Evolutionary conservation across 2,113 vertebrate genomes (phyloP).

Genomic region (Atractosteus spatula): DNA sequence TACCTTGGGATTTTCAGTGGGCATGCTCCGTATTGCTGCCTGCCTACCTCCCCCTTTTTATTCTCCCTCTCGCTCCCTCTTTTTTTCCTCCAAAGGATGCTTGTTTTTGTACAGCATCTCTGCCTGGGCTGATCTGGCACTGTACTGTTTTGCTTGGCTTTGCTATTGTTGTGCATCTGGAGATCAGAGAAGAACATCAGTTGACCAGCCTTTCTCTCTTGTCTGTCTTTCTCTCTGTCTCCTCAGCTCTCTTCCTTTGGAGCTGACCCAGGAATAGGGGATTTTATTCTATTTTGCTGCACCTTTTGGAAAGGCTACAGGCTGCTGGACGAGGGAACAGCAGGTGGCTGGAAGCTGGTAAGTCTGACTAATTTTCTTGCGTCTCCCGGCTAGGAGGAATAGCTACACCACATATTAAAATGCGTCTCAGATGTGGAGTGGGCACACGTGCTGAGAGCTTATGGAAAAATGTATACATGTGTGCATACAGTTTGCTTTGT

Average conservation of each 20-base stretch:
- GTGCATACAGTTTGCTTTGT: too few species aligned
- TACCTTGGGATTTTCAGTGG: constrained; percentile 57
- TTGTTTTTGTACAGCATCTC: constrained; percentile 51
- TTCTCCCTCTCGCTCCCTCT: constrained; percentile 22
- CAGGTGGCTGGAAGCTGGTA: constrained; percentile 48
- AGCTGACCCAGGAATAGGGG: neutral
- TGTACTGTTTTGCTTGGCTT: constrained; percentile 13
- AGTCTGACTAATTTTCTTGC: neutral
- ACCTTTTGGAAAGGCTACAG: constrained; percentile 3
- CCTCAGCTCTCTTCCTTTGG: neutral
- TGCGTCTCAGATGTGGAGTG: too few species aligned
- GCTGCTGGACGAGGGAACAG: constrained; percentile 26
- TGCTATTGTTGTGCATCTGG: constrained; percentile 8
- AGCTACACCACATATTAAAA: too few species aligned
- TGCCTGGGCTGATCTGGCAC: constrained; percentile 18
- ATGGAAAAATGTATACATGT: too few species aligned
- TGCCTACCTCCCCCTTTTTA: constrained; percentile 13
- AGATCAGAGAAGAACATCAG: neutral
- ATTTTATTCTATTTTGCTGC: neutral
- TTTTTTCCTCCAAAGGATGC: constrained; percentile 41
- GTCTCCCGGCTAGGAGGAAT: too few species aligned
- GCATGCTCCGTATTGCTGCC: constrained; percentile 43
- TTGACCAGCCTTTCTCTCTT: constrained; percentile 3
- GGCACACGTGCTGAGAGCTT: too few species aligned
- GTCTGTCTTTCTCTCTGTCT: neutral